These are phyloP conservation scores for Cataglyphis hispanica DNA, from an alignment of 1,140 invertebrate genomes.

Conservation along the genomic window DNA sequence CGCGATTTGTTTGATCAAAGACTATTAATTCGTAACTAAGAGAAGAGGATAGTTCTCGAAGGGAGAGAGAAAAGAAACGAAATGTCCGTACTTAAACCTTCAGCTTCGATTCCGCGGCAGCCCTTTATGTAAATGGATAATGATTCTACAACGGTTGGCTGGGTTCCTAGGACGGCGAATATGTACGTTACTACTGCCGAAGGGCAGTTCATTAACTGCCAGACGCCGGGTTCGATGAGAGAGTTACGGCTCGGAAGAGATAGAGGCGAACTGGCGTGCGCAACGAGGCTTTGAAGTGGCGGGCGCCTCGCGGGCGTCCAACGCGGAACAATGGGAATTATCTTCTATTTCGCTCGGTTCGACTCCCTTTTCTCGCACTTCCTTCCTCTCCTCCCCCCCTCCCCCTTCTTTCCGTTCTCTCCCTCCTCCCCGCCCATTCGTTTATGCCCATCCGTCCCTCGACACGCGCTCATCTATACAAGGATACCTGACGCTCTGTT, in stretches of 20 bases:
- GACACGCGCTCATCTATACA: constrained; percentile 36
- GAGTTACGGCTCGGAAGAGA: constrained; percentile 38
- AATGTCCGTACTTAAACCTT: constrained; percentile 60
- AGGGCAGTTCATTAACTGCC: constrained; percentile 80
- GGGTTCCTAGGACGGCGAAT: constrained; percentile 65
- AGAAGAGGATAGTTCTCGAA: constrained; percentile 9
- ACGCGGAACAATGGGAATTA: constrained; percentile 76
- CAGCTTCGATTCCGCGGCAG: constrained; percentile 40
- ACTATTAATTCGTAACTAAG: constrained; percentile 44
- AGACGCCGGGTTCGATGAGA: constrained; percentile 75
- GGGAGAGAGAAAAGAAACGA: background rate
- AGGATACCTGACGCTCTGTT: constrained; percentile 50
- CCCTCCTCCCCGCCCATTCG: constrained; percentile 29
- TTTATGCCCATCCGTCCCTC: constrained; percentile 60
- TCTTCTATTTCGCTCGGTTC: constrained; percentile 63
- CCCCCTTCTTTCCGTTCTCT: background rate
- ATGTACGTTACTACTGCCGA: constrained; percentile 69
- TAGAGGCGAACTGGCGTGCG: constrained; percentile 47
- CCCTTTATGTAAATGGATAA: constrained; percentile 77
- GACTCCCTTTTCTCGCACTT: background rate
- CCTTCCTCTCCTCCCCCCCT: constrained; percentile 10
- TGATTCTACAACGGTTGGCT: constrained; percentile 61
- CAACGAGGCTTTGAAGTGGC: constrained; percentile 74
- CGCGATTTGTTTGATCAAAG: background rate
- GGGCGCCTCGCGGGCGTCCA: constrained; percentile 70